Evolutionary conservation across 1,140 invertebrate species (phyloP), one percentile per base, ranked within the genome.

Genomic region (Aradophagus sp.): DNA sequence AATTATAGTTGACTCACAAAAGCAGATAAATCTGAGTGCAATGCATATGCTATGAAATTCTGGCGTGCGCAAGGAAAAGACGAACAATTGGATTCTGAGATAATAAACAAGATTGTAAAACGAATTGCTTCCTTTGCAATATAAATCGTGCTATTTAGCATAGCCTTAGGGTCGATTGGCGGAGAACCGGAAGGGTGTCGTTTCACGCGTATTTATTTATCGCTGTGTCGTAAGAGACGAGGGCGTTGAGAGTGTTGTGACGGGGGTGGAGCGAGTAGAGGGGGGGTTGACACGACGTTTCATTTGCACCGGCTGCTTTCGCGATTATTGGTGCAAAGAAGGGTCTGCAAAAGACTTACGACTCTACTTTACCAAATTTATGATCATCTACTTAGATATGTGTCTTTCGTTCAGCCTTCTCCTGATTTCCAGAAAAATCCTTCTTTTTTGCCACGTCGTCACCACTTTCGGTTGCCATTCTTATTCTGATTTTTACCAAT

Each of bases 181-280:
- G 45, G 39, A 39, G 47, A 53, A 68, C 55, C 63, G 63, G 63
- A 68, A 68, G 63, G 63, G 55, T 68, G 63, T 59, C 63, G 63
- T 68, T 61, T 69, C 61, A 69, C 73, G 55, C 41, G 65, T 76
- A 76, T 76, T 76, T 79, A 75, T 79, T 79, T 77, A 74, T 74
- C 73, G 59, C 35, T 42, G 56, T 39, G 42, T 29, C 26, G 61
- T 45, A 35, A 53, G 55, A 52, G 26, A 39, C 61, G 75, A 73
- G 62, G 72, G 59, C 45, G 58, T 73, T 26, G 34, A 56, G 34
- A 56, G 69, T 12, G 27, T 13, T 47, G 52, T 36, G 17, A 34
- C 34, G 20, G 12, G 29, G 45, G 10, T 4, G 15, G 17, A 34
- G 50, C 42, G 17, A 34, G 50, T 38, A 13, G 35, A 29, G n/a